phyloP scores from a whole-genome alignment of 2,888 invertebrate species.

The Sipunculus nudus region DNA sequence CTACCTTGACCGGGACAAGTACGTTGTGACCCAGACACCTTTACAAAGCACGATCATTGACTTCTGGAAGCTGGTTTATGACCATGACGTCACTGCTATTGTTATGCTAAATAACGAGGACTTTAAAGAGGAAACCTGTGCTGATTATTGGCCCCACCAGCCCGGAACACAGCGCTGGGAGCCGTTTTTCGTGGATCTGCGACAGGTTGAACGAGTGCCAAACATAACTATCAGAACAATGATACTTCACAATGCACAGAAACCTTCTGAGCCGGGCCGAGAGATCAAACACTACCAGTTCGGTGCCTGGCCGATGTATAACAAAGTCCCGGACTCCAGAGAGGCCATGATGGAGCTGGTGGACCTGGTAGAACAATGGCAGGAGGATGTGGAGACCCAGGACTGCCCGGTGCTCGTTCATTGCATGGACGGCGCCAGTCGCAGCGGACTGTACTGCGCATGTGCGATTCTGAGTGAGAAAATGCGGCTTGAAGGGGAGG shows the following conservation, averaged over 20 bases:
- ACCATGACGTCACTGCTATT: constrained; percentile 55
- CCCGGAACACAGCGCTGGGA: constrained; percentile 16
- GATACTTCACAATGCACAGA: constrained; percentile 44
- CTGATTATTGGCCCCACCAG: constrained; percentile 55
- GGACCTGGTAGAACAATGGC: constrained; percentile 56
- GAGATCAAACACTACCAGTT: constrained; percentile 62
- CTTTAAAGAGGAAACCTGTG: constrained; percentile 56
- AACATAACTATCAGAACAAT: constrained; percentile 50
- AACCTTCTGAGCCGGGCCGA: constrained; percentile 41
- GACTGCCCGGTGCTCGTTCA: constrained; percentile 53
- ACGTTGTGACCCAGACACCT: constrained; percentile 64
- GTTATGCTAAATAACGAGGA: constrained; percentile 56
- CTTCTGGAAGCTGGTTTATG: constrained; percentile 65
- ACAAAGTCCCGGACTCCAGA: constrained; percentile 56
- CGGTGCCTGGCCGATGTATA: constrained; percentile 55
- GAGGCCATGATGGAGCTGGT: constrained; percentile 56
- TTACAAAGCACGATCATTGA: constrained; percentile 58
- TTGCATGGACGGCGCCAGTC: constrained; percentile 63
- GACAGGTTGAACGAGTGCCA: constrained; percentile 47
- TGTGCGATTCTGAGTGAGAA: constrained; percentile 53
- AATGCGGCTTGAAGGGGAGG: constrained; percentile 53
- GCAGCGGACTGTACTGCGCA: constrained; percentile 59
- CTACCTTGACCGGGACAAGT: constrained; percentile 47
- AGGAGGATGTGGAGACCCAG: constrained; percentile 28
- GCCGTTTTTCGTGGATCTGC: constrained; percentile 48